Conservation (phyloP, 2,888 invertebrate species). For the Nemoura dubitans region DNA sequence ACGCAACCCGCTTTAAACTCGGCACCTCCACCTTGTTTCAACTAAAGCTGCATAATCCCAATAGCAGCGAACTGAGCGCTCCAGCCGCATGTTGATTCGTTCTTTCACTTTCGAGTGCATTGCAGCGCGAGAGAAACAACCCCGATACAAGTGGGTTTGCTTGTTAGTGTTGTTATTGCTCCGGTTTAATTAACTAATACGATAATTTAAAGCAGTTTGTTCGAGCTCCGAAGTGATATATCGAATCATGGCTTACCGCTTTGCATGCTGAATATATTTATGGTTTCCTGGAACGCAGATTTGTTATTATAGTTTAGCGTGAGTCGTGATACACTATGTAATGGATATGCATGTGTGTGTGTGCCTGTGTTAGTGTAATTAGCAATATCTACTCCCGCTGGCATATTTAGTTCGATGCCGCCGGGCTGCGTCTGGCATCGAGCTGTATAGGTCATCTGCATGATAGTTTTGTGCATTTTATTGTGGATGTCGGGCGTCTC, state of each 20-base stretch:
- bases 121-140: neutral
- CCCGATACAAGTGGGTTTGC: neutral
- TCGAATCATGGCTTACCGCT: neutral
- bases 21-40: neutral
- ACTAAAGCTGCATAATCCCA: neutral
- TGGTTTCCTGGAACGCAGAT: neutral
- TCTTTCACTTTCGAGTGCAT: neutral
- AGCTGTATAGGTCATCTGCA: neutral
- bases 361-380: neutral
- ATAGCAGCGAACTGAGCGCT: neutral
- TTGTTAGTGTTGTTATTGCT: neutral
- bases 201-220: neutral
- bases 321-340: neutral
- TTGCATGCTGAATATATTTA: conserved; percentile 4
- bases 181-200: neutral
- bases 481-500: neutral
- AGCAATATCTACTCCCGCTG: neutral
- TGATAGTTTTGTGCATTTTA: neutral
- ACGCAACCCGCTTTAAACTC: neutral
- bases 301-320: neutral
- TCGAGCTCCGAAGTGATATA: neutral
- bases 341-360: neutral
- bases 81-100: neutral
- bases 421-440: neutral
- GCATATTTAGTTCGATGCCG: neutral